These are phyloP conservation scores for Genyomyrus donnyi DNA, from an alignment of 2,113 vertebrate species.

Conservation along the genomic window DNA sequence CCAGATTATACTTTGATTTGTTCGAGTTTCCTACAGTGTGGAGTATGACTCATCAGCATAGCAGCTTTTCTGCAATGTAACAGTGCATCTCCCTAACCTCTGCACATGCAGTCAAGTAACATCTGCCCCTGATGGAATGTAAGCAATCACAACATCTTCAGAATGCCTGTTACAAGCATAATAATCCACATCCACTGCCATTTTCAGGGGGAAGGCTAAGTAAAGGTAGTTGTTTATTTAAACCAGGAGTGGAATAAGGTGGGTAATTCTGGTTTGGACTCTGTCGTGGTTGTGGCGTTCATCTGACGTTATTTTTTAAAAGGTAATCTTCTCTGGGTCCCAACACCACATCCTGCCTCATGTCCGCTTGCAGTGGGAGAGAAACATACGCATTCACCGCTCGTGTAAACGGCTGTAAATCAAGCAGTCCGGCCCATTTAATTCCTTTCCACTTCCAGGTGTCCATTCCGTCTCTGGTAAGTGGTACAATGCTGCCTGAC, in stretches of 20 bases:
- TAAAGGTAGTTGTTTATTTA: neutral
- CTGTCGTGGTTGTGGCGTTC: neutral
- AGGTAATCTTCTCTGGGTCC: neutral
- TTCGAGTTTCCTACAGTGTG: neutral
- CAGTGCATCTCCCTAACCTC: neutral
- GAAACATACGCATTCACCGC: neutral
- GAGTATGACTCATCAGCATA: neutral
- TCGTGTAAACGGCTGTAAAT: conserved; percentile 20
- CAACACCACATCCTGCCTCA: neutral
- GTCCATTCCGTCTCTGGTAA: neutral
- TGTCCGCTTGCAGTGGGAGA: neutral
- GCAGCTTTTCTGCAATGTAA: neutral
- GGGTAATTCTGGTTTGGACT: neutral
- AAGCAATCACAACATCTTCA: conserved; percentile 7
- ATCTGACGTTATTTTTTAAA: neutral
- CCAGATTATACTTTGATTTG: neutral
- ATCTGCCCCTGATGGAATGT: neutral
- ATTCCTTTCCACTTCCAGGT: neutral
- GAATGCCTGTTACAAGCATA: neutral
- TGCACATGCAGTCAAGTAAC: neutral
- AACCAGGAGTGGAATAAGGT: neutral
- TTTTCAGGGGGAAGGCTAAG: neutral
- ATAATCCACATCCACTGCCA: neutral
- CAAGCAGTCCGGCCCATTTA: neutral
- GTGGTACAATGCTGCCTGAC: neutral